phyloP scores from a whole-genome alignment of 2,797 vertebrate genomes.

The Myripristis murdjan region DNA sequence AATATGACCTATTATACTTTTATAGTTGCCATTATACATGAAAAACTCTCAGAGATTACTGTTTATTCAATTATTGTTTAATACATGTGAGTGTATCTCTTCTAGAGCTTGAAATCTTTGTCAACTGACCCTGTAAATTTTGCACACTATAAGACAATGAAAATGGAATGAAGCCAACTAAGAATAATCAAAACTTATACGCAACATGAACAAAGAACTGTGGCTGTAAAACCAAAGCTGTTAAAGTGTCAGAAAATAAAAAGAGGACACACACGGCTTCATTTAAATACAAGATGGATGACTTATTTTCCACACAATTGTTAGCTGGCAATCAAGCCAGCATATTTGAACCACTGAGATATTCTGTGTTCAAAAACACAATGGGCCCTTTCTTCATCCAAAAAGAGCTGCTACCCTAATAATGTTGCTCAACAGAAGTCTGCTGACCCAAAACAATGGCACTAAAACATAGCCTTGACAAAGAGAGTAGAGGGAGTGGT shows the following conservation, averaged over 20 bases:
- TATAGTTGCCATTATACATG: constrained; percentile 52
- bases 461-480: constrained; percentile 63
- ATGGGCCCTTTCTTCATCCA: constrained; percentile 65
- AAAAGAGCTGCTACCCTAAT: constrained; percentile 60
- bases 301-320: constrained; percentile 48
- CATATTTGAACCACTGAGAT: constrained; percentile 42
- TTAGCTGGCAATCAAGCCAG: constrained; percentile 60
- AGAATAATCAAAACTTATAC: constrained; percentile 50
- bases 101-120: constrained; percentile 12
- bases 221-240: constrained; percentile 48
- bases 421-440: constrained; percentile 60
- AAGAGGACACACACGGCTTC: constrained; percentile 20
- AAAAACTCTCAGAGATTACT: constrained; percentile 31
- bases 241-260: constrained; percentile 34
- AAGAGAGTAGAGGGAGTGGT: constrained; percentile 46
- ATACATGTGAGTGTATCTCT: constrained; percentile 55
- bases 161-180: constrained; percentile 49
- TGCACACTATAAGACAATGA: constrained; percentile 27
- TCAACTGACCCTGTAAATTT: constrained; percentile 50
- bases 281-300: constrained; percentile 66
- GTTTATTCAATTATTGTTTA: constrained; percentile 56
- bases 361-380: constrained; percentile 62
- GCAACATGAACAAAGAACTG: constrained; percentile 45
- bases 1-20: constrained; percentile 43
- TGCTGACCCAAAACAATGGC: constrained; percentile 64